phyloP scores from a whole-genome alignment of 2,797 vertebrate genomes.

The Leucoraja ocellata region DNA sequence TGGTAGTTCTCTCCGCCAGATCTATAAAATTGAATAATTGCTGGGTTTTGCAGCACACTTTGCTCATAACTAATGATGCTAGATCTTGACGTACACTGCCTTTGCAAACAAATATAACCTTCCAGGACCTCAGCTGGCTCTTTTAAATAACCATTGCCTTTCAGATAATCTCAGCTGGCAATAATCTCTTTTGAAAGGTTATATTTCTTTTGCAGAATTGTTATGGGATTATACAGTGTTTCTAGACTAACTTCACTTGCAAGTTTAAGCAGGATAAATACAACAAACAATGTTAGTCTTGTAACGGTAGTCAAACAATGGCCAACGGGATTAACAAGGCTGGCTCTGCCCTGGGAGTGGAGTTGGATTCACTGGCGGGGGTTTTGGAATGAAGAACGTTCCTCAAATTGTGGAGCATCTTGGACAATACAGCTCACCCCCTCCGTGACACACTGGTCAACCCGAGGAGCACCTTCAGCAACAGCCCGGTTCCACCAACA shows the following conservation, averaged over 20 bases:
- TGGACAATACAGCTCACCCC: too few relatives aligned
- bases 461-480: too few relatives aligned
- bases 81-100: not conserved
- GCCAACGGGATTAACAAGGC: too few relatives aligned
- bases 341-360: too few relatives aligned
- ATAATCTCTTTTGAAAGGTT: conserved; percentile 6
- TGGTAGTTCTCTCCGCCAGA: too few relatives aligned
- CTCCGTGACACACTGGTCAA: too few relatives aligned
- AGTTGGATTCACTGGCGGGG: too few relatives aligned
- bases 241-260: not conserved
- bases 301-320: too few relatives aligned
- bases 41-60: not conserved
- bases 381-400: too few relatives aligned
- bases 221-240: not conserved
- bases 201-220: not conserved
- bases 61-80: not conserved
- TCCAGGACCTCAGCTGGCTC: not conserved
- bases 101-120: not conserved
- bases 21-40: too few relatives aligned
- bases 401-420: too few relatives aligned
- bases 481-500: too few relatives aligned
- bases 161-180: not conserved
- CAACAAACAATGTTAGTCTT: not conserved
- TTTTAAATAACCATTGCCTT: not conserved
- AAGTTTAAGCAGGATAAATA: not conserved